Base-by-base conservation (phyloP, 2,113 vertebrate genomes). In the Tachuris rubrigastra region DNA sequence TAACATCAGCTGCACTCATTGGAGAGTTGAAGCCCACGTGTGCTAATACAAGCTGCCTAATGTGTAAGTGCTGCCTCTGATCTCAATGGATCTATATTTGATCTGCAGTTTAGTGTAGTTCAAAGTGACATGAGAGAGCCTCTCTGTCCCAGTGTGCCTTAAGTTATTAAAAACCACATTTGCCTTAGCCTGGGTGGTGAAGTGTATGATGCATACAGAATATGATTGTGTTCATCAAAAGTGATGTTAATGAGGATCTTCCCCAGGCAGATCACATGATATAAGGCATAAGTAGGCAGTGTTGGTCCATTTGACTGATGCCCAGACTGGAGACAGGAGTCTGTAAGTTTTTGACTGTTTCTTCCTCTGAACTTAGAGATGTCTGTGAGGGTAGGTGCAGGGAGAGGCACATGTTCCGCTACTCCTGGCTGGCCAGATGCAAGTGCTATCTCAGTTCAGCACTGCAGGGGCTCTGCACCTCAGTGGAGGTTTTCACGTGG, bases 41-140 rank as follows among this genome's bases (percentile, higher is more conserved):
- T 83, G 80, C 82, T 94, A 91, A 87, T 87, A 28, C 31, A 58
- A 80, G 39, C 87, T 95, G 75, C 55, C 47, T 88, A 28, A 63
- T 74, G 76, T 74, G 37, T 76, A 66, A 62, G 6, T 76, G 85
- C 71, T 83, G 67, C 59, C 35, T 72, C 78, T 4, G 0, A 41
- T 88, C 55, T 87, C 63, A 31, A 35, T 73, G 82, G 67, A 58
- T 85, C 90, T 85, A 4, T 55, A 7, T 50, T 77, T 87, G 55
- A 85, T 79, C 53, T 83, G 53, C 67, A 63, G 50, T 66, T 94
- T 14, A 50, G 46, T 69, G 2, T 50, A 60, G 91, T 55, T 82
- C 63, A 22, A 33, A 82, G 58, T 75, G 84, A 69, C 23, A 8
- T 13, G 42, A 65, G 53, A 80, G 27, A 2, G 18, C 14, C 60